A percentile compares a stretch with the other conserved stretches of the same genome.
phyloP scores from a whole-genome alignment of 2,888 invertebrate species.

The Nowickia ferox region DNA sequence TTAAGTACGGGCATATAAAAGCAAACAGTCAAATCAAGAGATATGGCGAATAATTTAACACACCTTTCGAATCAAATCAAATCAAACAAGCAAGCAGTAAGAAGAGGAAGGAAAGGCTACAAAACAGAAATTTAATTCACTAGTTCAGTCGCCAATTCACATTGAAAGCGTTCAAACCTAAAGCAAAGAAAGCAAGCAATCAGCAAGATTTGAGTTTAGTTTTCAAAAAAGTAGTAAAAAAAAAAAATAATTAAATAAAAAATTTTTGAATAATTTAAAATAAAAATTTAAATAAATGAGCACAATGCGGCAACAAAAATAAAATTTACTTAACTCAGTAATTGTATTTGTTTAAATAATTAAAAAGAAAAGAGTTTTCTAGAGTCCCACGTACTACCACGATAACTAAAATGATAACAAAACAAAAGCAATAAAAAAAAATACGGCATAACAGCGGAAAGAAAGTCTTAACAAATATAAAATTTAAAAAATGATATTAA shows the following conservation, averaged over 20 bases:
- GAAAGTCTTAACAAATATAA: conserved; percentile 28
- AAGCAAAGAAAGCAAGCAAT: not conserved
- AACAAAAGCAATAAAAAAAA: conserved; percentile 13
- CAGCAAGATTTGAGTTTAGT: not conserved
- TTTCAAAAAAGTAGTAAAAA: not conserved
- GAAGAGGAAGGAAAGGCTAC: not conserved
- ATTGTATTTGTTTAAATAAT: conserved; percentile 14
- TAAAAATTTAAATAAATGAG: conserved; percentile 10
- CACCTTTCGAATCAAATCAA: conserved; percentile 49
- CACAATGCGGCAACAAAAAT: not conserved
- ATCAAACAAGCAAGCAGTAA: conserved; percentile 12
- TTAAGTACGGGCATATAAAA: conserved; percentile 24
- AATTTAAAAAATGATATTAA: not conserved
- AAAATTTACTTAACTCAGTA: not conserved
- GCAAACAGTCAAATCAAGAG: conserved; percentile 16
- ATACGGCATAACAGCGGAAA: not conserved
- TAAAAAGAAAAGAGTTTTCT: conserved; percentile 43
- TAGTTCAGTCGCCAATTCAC: conserved; percentile 44
- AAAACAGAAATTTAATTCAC: conserved; percentile 33
- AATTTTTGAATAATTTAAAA: not conserved
- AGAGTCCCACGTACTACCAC: conserved; percentile 27
- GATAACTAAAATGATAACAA: conserved; percentile 42
- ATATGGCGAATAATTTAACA: conserved; percentile 20
- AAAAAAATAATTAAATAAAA: not conserved
- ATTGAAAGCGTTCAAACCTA: conserved; percentile 43